These are phyloP conservation scores for Trisateles emortualis DNA, from an alignment of 2,888 invertebrate genomes.

Conservation along the genomic window DNA sequence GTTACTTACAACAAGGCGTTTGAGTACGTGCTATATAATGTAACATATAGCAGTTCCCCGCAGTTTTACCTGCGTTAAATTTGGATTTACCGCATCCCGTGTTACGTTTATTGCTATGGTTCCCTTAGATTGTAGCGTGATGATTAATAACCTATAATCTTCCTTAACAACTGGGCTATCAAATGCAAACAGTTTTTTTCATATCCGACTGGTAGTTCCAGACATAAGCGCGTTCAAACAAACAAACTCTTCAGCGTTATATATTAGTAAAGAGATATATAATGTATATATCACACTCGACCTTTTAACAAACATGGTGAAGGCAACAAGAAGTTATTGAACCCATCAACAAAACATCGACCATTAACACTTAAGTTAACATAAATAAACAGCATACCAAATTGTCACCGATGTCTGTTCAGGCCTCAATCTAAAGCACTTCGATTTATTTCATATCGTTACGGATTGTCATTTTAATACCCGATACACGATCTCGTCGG, in stretches of 20 bases:
- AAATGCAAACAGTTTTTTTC: too few relatives aligned
- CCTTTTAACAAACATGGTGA: conserved; percentile 14
- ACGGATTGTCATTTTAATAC: conserved; percentile 61
- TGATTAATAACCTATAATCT: too few relatives aligned
- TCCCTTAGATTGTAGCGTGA: too few relatives aligned
- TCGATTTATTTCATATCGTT: conserved; percentile 13
- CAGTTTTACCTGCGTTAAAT: too few relatives aligned
- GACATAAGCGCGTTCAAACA: too few relatives aligned
- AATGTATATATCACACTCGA: conserved; percentile 10
- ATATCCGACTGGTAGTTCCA: too few relatives aligned
- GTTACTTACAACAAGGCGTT: conserved; percentile 9
- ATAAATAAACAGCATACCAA: conserved; percentile 37
- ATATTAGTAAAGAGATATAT: too few relatives aligned
- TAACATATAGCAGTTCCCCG: too few relatives aligned
- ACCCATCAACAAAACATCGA: conserved; percentile 34
- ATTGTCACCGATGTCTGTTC: conserved; percentile 19
- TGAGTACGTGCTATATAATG: conserved; percentile 7
- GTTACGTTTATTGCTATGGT: too few relatives aligned
- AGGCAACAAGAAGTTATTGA: conserved; percentile 21
- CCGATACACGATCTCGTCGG: conserved; percentile 67
- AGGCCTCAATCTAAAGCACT: conserved; percentile 21
- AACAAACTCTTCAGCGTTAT: too few relatives aligned
- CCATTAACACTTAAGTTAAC: conserved; percentile 35
- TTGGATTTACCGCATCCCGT: too few relatives aligned
- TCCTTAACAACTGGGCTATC: too few relatives aligned